A percentile compares a stretch with the other conserved stretches of the same genome.
phyloP scores from a whole-genome alignment of 2,888 invertebrate species.

The Mythimna loreyi region DNA sequence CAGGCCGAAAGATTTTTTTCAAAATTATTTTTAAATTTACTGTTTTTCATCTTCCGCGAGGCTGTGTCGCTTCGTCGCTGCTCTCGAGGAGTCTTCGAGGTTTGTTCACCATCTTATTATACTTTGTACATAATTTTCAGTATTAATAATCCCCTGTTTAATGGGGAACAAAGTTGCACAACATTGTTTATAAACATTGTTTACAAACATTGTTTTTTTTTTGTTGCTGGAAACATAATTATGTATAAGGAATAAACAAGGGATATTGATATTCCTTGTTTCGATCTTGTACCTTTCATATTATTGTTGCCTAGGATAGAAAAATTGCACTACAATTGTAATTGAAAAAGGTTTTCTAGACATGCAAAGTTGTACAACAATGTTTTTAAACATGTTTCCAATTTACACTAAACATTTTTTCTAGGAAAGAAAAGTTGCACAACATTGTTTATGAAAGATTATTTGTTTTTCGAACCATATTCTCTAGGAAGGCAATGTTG shows the following conservation, averaged over 20 bases:
- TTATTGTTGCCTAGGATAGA: no score
- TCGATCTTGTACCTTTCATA: neutral
- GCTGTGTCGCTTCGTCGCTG: constrained; percentile 51
- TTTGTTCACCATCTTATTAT: constrained; percentile 18
- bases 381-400: no score
- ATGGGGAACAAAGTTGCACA: neutral
- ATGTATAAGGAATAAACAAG: neutral
- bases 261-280: neutral
- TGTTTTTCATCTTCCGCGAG: constrained; percentile 18
- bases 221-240: neutral
- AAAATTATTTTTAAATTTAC: neutral
- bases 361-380: no score
- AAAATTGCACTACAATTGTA: no score
- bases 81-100: constrained; percentile 51
- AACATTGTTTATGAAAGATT: neutral
- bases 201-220: neutral
- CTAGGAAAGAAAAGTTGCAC: neutral
- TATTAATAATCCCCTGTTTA: neutral
- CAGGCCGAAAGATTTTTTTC: constrained; percentile 8
- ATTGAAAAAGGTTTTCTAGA: no score
- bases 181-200: neutral
- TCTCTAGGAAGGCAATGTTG: neutral
- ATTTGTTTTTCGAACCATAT: neutral
- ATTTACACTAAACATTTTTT: no score
- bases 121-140: neutral